These are phyloP conservation scores for Dicranocentrus wangi DNA, from an alignment of 2,888 invertebrate genomes.

Conservation along the genomic window DNA sequence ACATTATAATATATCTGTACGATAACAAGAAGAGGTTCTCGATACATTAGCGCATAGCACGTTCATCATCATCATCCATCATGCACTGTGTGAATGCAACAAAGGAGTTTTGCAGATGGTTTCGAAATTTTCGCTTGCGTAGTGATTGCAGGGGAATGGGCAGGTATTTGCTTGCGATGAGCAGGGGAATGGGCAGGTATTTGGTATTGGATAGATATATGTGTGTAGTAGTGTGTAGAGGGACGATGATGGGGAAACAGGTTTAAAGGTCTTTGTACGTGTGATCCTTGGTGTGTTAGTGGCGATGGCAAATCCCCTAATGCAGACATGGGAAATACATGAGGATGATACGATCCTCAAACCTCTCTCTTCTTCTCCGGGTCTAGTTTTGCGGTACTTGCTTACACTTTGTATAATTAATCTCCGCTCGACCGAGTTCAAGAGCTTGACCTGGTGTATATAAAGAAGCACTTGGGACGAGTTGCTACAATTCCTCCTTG, in stretches of 20 bases:
- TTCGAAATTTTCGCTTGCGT: too few relatives aligned
- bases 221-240: conserved; percentile 56
- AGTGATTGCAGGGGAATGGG: background rate
- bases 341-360: too few relatives aligned
- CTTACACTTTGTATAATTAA: conserved; percentile 71
- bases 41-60: too few relatives aligned
- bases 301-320: too few relatives aligned
- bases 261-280: conserved; percentile 73
- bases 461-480: conserved; percentile 71
- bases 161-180: background rate
- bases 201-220: background rate
- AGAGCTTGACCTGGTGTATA: conserved; percentile 73
- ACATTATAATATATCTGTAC: too few relatives aligned
- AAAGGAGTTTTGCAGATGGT: too few relatives aligned
- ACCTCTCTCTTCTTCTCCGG: conserved; percentile 66
- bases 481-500: conserved; percentile 72
- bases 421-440: conserved; percentile 73
- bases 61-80: too few relatives aligned
- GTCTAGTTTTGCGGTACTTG: conserved; percentile 70
- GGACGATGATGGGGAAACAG: conserved; percentile 68
- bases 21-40: too few relatives aligned
- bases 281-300: conserved; percentile 37
- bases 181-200: conserved; percentile 10
- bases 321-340: too few relatives aligned
- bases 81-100: too few relatives aligned